These are phyloP conservation scores for Amyelois transitella DNA, from an alignment of 1,140 invertebrate genomes.

Conservation along the genomic window DNA sequence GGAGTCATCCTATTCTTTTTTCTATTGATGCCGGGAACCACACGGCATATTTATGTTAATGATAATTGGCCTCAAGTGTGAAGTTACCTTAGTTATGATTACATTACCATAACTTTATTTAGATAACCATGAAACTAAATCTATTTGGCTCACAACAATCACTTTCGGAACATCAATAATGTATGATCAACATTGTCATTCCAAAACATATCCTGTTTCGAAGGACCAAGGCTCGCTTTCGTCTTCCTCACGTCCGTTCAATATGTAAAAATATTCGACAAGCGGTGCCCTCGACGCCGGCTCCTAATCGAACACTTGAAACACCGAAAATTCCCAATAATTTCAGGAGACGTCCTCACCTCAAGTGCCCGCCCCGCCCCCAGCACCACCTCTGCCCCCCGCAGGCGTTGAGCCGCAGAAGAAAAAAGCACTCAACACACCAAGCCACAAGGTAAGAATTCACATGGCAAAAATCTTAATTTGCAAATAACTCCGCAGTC, in stretches of 20 bases:
- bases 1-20: too few species aligned
- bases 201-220: not conserved
- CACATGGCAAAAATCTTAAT: not conserved
- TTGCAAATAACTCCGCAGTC: not conserved
- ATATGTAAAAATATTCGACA: conserved; percentile 6
- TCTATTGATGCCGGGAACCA: too few species aligned
- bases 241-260: not conserved
- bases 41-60: too few species aligned
- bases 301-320: conserved; percentile 3
- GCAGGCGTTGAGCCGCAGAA: conserved; percentile 64
- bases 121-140: not conserved
- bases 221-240: not conserved
- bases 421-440: conserved; percentile 84
- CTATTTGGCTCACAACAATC: not conserved
- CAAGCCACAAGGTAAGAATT: conserved; percentile 75
- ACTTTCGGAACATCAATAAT: not conserved
- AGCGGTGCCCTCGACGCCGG: not conserved
- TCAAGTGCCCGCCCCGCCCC: conserved; percentile 69
- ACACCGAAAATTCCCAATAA: conserved; percentile 7
- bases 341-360: conserved; percentile 67
- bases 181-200: not conserved
- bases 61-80: too few species aligned
- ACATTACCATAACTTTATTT: not conserved
- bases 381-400: conserved; percentile 64
- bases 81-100: too few species aligned